Evolutionary conservation across 1,140 invertebrate species (phyloP).

Genomic region (Drosophila pruinosa): DNA sequence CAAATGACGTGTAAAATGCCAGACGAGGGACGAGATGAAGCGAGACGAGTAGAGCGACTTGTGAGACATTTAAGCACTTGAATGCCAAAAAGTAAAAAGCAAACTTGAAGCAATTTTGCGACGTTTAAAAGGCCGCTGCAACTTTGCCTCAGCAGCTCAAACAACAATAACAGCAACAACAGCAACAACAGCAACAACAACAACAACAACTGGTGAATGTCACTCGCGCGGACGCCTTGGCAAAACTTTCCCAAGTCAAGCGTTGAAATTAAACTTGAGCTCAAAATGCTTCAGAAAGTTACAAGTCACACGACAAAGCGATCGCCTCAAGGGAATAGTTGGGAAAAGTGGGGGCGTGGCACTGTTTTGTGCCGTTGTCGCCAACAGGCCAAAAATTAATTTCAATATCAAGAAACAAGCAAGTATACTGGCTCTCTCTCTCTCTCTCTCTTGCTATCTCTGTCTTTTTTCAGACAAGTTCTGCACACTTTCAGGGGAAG

Average conservation of each 20-base stretch:
- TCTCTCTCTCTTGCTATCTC: not conserved
- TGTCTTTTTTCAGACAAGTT: too few relatives aligned
- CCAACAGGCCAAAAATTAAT: slow-evolving; percentile 66
- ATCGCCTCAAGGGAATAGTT: not conserved
- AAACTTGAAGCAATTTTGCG: slow-evolving; percentile 71
- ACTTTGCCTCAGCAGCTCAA: not conserved
- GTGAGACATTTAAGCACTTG: slow-evolving; percentile 78
- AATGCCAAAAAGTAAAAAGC: slow-evolving; percentile 56
- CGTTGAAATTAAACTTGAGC: slow-evolving; percentile 76
- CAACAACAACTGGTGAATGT: slow-evolving; percentile 16
- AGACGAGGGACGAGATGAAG: not conserved
- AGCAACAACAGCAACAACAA: not conserved
- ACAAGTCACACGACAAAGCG: slow-evolving; percentile 75
- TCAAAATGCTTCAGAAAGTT: slow-evolving; percentile 63
- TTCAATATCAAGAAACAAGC: slow-evolving; percentile 53
- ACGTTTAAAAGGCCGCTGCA: slow-evolving; percentile 54
- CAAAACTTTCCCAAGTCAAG: slow-evolving; percentile 70
- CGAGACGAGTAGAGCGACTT: slow-evolving; percentile 37
- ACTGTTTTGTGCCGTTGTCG: slow-evolving; percentile 23
- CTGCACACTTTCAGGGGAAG: not conserved
- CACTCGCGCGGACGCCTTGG: slow-evolving; percentile 28
- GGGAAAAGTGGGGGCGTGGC: not conserved
- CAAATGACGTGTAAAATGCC: slow-evolving; percentile 46
- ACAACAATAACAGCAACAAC: not conserved
- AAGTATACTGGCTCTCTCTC: slow-evolving; percentile 29